Base-by-base conservation (phyloP, 1,140 invertebrate genomes). In the Octopus bimaculoides region DNA sequence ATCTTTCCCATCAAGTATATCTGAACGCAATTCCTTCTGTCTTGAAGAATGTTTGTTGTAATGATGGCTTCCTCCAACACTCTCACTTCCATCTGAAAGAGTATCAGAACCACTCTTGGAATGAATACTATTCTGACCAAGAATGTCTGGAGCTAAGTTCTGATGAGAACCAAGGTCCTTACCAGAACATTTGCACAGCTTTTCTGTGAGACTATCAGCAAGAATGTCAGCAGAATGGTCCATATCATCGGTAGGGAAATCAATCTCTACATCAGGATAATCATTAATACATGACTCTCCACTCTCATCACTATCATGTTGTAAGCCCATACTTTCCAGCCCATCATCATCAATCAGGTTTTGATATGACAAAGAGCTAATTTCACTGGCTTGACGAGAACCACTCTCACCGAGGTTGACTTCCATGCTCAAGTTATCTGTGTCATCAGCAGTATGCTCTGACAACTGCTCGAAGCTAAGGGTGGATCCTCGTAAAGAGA, bases 321-420 rank as follows among this genome's bases (percentile, higher is more conserved):
- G 80, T 26, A 86, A 88, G 26, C 85, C 74, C 71, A 86, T 82
- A 17, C 75, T 75, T 7, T 83, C 83, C 54, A 81, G 77, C 17
- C 83, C 79, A 12, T 87, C 86, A 75, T 88, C 88, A 54, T 88
- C 87, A 14, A 88, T 78, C 4, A 89, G 82, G 81, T 89, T 89
- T 80, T 89, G 87, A 78, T 88, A 89, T 0, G 88, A 89, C 12
- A 89, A 77, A 53, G 88, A 88, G 77, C 87, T 88, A 7, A 89
- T 85, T 80, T 89, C 88, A 85, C 87, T 88, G n/a, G 88, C 85
- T 76, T 88, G 88, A 26, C 87, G 83, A 14, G 88, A 89, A 81
- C 84, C 85, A 66, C 84, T 85, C 54, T 88, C 88, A 73, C 88
- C 87, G 77, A 89, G 83, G 56, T 88, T 84, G 9, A 89, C 88